Evolutionary conservation across 2,888 invertebrate genomes (phyloP).

Genomic region (Drosophila barbarae): DNA sequence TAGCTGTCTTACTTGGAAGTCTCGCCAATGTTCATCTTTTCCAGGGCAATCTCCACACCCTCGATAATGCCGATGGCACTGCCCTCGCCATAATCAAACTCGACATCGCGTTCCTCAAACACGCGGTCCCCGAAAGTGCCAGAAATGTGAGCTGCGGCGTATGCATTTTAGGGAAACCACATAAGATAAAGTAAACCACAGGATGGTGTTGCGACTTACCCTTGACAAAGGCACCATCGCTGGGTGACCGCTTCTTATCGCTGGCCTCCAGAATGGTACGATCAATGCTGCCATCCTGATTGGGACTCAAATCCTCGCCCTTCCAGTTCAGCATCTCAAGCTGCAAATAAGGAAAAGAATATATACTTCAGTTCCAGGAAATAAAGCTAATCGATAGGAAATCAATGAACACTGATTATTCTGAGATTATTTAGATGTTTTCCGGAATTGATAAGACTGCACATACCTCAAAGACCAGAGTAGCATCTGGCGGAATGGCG

Average conservation of each 20-base stretch:
- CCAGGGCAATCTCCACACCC: constrained; percentile 90
- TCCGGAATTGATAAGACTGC: background rate
- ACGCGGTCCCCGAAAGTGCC: constrained; percentile 67
- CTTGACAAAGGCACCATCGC: constrained; percentile 90
- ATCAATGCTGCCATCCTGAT: constrained; percentile 90
- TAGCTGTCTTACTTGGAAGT: constrained; percentile 81
- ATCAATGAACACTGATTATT: constrained; percentile 5
- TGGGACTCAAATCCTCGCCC: constrained; percentile 92
- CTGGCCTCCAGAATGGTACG: constrained; percentile 87
- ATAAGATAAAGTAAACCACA: constrained; percentile 24
- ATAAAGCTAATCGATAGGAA: background rate
- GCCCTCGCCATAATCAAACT: constrained; percentile 93
- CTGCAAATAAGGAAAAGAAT: constrained; percentile 80
- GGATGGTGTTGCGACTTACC: constrained; percentile 80
- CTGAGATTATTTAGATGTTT: background rate
- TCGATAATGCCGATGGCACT: constrained; percentile 86
- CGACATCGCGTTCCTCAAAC: constrained; percentile 88
- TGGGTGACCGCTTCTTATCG: constrained; percentile 86
- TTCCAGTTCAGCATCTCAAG: constrained; percentile 93
- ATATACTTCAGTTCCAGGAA: background rate
- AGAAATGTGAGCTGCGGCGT: constrained; percentile 64
- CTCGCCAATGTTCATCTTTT: constrained; percentile 90
- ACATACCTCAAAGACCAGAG: constrained; percentile 91
- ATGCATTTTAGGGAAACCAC: constrained; percentile 1
- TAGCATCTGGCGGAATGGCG: constrained; percentile 92